Percentiles rank a stretch among this genome's conserved stretches.
These are phyloP conservation scores for Tetrao urogallus DNA, from an alignment of 2,113 vertebrate genomes.

Conservation along the genomic window DNA sequence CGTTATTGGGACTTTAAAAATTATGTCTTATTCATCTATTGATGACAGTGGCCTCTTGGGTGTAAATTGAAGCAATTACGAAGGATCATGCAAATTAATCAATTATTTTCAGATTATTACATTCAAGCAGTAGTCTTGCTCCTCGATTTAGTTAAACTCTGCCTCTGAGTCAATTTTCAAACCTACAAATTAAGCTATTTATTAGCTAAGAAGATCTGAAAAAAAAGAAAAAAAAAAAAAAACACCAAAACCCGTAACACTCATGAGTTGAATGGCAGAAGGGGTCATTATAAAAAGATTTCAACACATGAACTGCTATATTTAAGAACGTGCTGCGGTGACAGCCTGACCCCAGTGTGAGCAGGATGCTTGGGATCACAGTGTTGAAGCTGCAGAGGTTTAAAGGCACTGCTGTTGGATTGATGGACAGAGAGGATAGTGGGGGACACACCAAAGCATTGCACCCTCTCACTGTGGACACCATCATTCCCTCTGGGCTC, in stretches of 20 bases:
- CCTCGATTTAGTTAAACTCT: conserved; percentile 67
- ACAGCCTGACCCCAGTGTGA: background rate
- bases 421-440: background rate
- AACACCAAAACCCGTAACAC: background rate
- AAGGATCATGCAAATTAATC: conserved; percentile 74
- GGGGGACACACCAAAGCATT: accelerated
- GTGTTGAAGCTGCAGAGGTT: accelerated
- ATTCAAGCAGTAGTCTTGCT: conserved; percentile 52
- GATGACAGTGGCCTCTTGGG: conserved; percentile 66
- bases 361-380: background rate
- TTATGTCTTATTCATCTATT: conserved; percentile 67
- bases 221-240: background rate
- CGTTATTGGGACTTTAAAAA: conserved; percentile 56
- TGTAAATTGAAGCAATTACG: conserved; percentile 66
- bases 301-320: background rate
- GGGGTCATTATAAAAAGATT: background rate
- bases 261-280: background rate
- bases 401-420: background rate
- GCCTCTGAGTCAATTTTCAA: conserved; percentile 67
- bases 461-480: accelerated
- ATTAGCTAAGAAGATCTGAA: conserved; percentile 49
- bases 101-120: conserved; percentile 75
- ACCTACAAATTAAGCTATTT: conserved; percentile 63
- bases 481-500: background rate
- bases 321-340: background rate